Conservation (phyloP, 2,888 invertebrate species). For the Drosophila rellima region DNA sequence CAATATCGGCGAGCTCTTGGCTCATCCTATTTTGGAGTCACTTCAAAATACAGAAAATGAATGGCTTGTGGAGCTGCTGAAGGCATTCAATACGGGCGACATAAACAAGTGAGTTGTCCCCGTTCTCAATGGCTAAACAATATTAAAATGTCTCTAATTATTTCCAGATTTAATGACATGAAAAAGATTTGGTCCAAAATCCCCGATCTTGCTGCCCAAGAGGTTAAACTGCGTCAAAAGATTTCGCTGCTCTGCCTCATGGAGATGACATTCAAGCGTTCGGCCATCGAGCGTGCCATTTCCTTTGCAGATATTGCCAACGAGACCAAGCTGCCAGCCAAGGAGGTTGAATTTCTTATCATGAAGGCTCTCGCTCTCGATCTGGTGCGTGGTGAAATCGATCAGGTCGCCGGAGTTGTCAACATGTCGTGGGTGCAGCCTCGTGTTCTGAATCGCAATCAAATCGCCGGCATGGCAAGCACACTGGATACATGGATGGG, state of each 20-base stretch:
- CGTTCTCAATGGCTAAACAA: no score
- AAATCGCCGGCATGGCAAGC: conserved; percentile 85
- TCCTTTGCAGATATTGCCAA: conserved; percentile 96
- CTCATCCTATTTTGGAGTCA: conserved; percentile 96
- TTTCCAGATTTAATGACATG: conserved; percentile 88
- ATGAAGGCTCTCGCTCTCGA: conserved; percentile 99
- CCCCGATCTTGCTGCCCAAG: conserved; percentile 93
- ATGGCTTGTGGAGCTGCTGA: conserved; percentile 95
- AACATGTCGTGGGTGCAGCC: conserved; percentile 93
- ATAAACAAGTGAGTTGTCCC: conserved; percentile 87
- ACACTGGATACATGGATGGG: conserved; percentile 86
- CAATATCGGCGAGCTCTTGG: conserved; percentile 98
- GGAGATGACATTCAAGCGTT: conserved; percentile 98
- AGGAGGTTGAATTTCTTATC: conserved; percentile 96
- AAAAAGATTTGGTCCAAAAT: conserved; percentile 90
- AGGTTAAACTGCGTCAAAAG: conserved; percentile 94
- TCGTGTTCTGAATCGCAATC: conserved; percentile 88
- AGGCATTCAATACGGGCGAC: conserved; percentile 95
- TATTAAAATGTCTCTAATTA: background rate
- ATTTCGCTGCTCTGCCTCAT: conserved; percentile 97
- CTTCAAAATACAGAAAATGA: conserved; percentile 92
- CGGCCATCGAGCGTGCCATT: conserved; percentile 94
- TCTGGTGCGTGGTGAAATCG: conserved; percentile 96
- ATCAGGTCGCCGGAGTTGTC: conserved; percentile 92
- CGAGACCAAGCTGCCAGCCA: conserved; percentile 93